Conservation (phyloP, 2,797 vertebrate species). For the Tinamus major region DNA sequence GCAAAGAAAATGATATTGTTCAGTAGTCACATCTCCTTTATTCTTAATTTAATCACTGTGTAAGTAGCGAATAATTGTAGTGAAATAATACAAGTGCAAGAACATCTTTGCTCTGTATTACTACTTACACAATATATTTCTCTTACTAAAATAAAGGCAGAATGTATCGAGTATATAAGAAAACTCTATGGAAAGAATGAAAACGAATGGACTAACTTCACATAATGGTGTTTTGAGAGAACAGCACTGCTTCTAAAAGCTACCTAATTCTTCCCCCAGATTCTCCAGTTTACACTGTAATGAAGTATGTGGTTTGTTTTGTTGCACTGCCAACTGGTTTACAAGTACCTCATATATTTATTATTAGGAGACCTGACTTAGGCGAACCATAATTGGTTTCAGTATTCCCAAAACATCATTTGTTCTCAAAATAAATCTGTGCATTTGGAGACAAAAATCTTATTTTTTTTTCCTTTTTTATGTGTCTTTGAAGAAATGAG, state of each 20-base stretch:
- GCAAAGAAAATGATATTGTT: neutral
- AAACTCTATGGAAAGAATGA: neutral
- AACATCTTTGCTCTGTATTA: neutral
- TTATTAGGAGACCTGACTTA: neutral
- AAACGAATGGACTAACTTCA: neutral
- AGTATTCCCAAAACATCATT: neutral
- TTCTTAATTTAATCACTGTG: neutral
- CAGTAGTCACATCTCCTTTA: neutral
- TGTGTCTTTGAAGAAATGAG: neutral
- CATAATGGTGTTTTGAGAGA: neutral
- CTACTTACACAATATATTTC: neutral
- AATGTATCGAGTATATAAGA: neutral
- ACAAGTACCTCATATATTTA: neutral
- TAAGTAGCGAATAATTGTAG: neutral
- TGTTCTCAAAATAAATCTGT: neutral
- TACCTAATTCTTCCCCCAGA: neutral
- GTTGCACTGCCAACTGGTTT: neutral
- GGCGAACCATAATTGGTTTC: neutral
- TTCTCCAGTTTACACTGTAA: neutral
- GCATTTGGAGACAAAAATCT: neutral
- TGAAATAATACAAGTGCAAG: neutral
- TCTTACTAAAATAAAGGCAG: neutral
- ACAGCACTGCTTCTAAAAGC: neutral
- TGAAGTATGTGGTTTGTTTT: neutral
- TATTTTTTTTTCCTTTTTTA: neutral